Conservation (phyloP, 2,113 vertebrate genomes). For the Eulacestoma nigropectus region DNA sequence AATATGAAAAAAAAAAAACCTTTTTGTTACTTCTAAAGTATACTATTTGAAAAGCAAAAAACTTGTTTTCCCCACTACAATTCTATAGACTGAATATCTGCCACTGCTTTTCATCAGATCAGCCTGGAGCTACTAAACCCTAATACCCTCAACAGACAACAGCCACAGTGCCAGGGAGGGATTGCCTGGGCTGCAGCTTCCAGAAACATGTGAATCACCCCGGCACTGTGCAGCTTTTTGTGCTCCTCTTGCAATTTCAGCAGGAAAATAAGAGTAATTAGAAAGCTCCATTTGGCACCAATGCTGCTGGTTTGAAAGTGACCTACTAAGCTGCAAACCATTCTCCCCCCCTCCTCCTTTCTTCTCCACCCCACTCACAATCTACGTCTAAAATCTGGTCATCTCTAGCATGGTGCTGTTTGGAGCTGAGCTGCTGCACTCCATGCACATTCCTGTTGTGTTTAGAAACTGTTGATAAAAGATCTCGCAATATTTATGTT, state of each 20-base stretch:
- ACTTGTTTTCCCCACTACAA: background rate
- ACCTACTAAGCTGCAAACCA: constrained; percentile 40
- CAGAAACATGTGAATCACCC: constrained; percentile 58
- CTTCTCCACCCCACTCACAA: background rate
- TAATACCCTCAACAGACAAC: background rate
- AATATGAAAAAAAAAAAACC: background rate
- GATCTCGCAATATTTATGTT: constrained; percentile 52
- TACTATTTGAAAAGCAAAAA: background rate
- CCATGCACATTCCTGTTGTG: constrained; percentile 49
- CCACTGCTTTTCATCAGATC: background rate
- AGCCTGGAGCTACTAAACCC: background rate
- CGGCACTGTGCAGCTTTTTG: constrained; percentile 55
- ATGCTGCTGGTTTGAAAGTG: constrained; percentile 45
- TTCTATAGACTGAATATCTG: background rate
- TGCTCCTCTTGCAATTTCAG: constrained; percentile 58
- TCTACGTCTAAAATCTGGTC: background rate
- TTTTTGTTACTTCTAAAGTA: background rate
- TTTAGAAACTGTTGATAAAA: constrained; percentile 56
- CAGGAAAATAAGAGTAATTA: constrained; percentile 62
- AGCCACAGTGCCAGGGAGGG: constrained; percentile 36
- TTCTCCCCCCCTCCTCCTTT: background rate
- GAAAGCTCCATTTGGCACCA: constrained; percentile 61
- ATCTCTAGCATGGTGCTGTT: background rate
- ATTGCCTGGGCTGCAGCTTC: constrained; percentile 47
- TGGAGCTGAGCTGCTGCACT: constrained; percentile 25